A percentile compares a stretch with the other conserved stretches of the same genome.
These are phyloP conservation scores for Mythimna ferrago DNA, from an alignment of 2,888 invertebrate genomes.

Conservation along the genomic window DNA sequence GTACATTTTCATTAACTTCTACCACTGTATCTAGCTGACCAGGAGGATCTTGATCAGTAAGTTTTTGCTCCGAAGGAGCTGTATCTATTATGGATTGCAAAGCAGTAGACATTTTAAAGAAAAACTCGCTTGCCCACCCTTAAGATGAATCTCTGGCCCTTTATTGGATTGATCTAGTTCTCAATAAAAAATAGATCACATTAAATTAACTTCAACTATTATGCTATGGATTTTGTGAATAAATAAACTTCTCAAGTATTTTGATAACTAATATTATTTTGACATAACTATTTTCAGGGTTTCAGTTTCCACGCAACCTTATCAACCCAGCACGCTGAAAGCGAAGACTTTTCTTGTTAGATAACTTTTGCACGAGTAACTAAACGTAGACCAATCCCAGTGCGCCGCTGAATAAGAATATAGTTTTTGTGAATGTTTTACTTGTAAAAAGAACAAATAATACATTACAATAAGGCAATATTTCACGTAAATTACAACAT, in stretches of 20 bases:
- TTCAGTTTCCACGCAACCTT: slow-evolving; percentile 71
- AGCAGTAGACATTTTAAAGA: slow-evolving; percentile 28
- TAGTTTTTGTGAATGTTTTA: neutral
- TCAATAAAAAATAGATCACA: neutral
- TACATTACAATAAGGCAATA: neutral
- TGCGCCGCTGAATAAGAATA: neutral
- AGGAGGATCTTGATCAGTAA: slow-evolving; percentile 73
- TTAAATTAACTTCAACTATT: neutral
- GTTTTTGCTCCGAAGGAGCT: slow-evolving; percentile 65
- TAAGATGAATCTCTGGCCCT: neutral
- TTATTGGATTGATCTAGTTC: neutral
- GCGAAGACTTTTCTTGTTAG: too few relatives aligned
- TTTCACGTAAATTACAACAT: neutral
- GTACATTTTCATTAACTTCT: slow-evolving; percentile 83
- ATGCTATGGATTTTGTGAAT: neutral
- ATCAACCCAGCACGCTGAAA: slow-evolving; percentile 19
- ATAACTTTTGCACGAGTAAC: neutral
- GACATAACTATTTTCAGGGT: slow-evolving; percentile 59
- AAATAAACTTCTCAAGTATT: slow-evolving; percentile 9
- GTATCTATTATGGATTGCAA: slow-evolving; percentile 5
- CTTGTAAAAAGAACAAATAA: too few relatives aligned
- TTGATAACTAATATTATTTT: slow-evolving; percentile 38
- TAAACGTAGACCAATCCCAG: slow-evolving; percentile 9
- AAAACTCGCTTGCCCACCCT: neutral
- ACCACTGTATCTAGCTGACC: slow-evolving; percentile 78